phyloP scores from a whole-genome alignment of 2,113 vertebrate genomes.

The Gymnorhina tibicen region DNA sequence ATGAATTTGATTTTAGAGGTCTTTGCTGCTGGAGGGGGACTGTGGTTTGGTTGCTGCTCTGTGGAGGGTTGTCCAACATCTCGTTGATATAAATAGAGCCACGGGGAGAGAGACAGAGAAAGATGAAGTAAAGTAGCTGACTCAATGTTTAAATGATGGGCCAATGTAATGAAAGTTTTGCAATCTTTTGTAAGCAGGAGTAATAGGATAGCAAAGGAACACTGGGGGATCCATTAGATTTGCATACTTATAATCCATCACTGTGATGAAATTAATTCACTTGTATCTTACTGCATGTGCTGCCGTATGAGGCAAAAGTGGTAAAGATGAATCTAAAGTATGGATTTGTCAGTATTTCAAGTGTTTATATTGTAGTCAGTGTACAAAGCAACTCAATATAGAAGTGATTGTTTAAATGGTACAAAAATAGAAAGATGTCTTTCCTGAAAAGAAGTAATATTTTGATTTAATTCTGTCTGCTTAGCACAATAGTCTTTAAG shows the following conservation, averaged over 20 bases:
- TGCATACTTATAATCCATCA: conserved; percentile 41
- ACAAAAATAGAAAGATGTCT: neutral
- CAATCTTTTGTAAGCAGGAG: conserved; percentile 27
- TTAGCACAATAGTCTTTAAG: neutral
- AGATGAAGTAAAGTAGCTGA: conserved; percentile 6
- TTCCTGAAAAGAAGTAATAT: neutral
- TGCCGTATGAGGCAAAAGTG: neutral
- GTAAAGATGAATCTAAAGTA: neutral
- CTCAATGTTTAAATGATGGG: conserved; percentile 17
- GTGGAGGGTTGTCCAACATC: neutral
- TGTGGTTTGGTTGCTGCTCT: neutral
- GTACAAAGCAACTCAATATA: neutral
- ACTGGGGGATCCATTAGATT: conserved; percentile 36
- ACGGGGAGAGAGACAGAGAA: neutral
- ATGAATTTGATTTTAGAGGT: neutral
- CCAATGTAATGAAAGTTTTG: conserved; percentile 23
- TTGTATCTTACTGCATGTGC: neutral
- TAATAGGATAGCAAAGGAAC: conserved; percentile 16
- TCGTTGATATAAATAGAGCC: neutral
- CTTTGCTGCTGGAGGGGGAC: neutral
- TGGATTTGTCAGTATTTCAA: neutral
- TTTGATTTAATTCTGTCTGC: neutral
- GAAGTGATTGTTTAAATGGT: neutral
- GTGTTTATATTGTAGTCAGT: neutral
- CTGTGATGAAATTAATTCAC: conserved; percentile 34